These are phyloP conservation scores for Acanthaster planci DNA, from an alignment of 35 echinoderm and acorn worm species.

Conservation along the genomic window DNA sequence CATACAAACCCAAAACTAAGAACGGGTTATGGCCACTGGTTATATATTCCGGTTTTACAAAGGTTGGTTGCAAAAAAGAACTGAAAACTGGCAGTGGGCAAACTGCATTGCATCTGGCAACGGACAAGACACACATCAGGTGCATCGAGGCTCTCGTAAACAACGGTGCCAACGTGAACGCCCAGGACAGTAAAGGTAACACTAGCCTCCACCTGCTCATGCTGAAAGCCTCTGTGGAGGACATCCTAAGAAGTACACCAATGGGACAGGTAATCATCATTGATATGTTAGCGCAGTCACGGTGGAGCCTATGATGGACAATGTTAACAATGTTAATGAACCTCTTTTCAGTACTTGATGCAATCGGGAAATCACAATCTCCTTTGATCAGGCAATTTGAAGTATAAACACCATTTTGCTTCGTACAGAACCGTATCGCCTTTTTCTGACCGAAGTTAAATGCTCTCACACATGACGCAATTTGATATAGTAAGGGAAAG, in stretches of 20 bases:
- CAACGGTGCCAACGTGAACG: constrained; percentile 36
- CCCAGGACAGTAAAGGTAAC: constrained; percentile 39
- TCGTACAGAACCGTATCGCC: no score
- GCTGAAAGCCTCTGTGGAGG: constrained; percentile 23
- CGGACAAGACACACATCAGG: background rate
- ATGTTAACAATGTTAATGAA: no score
- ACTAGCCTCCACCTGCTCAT: constrained; percentile 31
- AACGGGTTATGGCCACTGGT: background rate
- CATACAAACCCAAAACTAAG: no score
- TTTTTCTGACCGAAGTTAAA: no score
- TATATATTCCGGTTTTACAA: background rate
- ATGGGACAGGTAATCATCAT: background rate
- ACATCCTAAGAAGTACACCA: background rate
- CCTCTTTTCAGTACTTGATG: no score
- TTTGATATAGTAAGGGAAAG: no score
- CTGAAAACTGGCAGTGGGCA: background rate
- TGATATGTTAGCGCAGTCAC: background rate
- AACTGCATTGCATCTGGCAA: constrained; percentile 27
- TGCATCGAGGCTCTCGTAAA: constrained; percentile 49
- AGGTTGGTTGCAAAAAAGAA: constrained; percentile 31
- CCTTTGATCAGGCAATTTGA: no score
- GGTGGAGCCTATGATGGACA: background rate
- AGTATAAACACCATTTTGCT: no score
- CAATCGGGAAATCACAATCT: no score
- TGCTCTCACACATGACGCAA: no score